Conservation (phyloP, 2,888 invertebrate species). For the Pyrochroa serraticornis region DNA sequence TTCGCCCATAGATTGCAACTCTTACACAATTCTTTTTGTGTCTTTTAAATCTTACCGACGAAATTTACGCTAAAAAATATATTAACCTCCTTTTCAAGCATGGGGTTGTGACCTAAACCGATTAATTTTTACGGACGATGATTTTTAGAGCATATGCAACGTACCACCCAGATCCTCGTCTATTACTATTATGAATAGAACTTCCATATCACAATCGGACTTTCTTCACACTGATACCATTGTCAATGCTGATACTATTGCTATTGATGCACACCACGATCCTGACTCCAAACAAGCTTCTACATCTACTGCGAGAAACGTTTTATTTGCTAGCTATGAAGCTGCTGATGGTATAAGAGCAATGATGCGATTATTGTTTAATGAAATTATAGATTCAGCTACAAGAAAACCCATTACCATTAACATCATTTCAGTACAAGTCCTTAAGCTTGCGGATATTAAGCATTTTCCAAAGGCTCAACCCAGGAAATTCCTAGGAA, state of each 20-base stretch:
- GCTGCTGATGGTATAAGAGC: no score
- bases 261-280: neutral
- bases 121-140: neutral
- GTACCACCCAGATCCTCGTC: neutral
- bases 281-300: neutral
- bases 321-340: neutral
- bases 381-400: neutral
- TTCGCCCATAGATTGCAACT: conserved; percentile 45
- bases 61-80: conserved; percentile 26
- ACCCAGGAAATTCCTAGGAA: neutral
- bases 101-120: neutral
- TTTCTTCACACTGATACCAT: no score
- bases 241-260: no score
- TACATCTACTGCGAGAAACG: neutral
- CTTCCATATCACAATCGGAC: no score
- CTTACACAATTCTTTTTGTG: conserved; percentile 20
- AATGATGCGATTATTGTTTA: no score
- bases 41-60: conserved; percentile 29
- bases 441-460: neutral
- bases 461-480: neutral
- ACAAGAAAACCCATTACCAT: no score
- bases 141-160: neutral
- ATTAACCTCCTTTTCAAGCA: neutral
- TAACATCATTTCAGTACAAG: neutral
- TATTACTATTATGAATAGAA: neutral